These are phyloP conservation scores for Clepsis dumicolana DNA, from an alignment of 2,888 invertebrate genomes.

Conservation along the genomic window DNA sequence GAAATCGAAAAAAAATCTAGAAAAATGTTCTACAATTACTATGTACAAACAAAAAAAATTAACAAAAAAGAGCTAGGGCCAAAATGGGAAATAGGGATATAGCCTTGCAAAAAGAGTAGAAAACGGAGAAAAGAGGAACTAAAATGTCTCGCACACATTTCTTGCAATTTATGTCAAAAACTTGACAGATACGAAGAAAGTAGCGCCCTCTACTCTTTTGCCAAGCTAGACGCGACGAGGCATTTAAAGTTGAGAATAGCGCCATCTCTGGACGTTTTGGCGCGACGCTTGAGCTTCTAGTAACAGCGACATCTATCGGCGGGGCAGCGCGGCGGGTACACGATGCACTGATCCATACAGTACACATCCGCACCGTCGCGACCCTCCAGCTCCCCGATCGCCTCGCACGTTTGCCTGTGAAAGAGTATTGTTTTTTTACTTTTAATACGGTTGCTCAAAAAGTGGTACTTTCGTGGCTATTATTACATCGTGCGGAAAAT, in stretches of 20 bases:
- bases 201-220: too few relatives aligned
- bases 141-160: too few relatives aligned
- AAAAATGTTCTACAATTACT: background rate
- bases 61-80: background rate
- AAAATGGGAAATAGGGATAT: slow-evolving; percentile 5
- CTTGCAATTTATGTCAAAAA: background rate
- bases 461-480: too few relatives aligned
- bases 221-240: too few relatives aligned
- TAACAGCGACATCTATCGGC: slow-evolving; percentile 90
- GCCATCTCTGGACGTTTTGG: background rate
- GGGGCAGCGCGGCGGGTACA: slow-evolving; percentile 91
- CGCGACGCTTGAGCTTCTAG: slow-evolving; percentile 53
- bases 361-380: slow-evolving; percentile 92
- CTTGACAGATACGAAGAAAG: too few relatives aligned
- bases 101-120: too few relatives aligned
- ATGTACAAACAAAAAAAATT: background rate
- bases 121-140: too few relatives aligned
- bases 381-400: slow-evolving; percentile 91
- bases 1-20: background rate
- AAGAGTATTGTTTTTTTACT: too few relatives aligned
- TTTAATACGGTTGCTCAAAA: too few relatives aligned
- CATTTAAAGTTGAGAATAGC: background rate
- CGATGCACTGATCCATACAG: slow-evolving; percentile 95
- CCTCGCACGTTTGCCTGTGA: slow-evolving; percentile 92
- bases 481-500: too few relatives aligned